Evolutionary conservation across 1,140 invertebrate genomes (phyloP), one percentile per base, ranked within the genome.

Genomic region (Aphaenogaster ashmeadi): DNA sequence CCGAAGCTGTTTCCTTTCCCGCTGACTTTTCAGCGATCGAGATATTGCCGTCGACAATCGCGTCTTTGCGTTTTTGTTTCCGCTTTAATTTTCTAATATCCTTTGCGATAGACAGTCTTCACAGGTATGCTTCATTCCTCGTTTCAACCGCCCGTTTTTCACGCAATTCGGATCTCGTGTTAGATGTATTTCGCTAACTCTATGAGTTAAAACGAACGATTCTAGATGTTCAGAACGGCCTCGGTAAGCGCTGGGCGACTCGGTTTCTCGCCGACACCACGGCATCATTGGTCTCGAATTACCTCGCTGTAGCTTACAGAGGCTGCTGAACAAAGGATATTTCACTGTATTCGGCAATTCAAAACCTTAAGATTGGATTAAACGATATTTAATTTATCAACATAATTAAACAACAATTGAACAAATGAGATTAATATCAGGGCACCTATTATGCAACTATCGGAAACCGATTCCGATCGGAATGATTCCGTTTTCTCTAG

Each of bases 211-310:
- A 89, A 89, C 66, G 52, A 72, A 88, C 71, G 81, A 54, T 79
- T 71, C 67, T 67, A 69, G 56, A 58, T n/a, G 60, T 50, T 50
- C 64, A 47, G 58, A 74, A 72, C 58, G 36, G 58, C 44, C 21
- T 54, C 77, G 77, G 74, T 78, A 50, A 81, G 47, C 56, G 69
- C 62, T 85, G 89, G 33, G 38, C 60, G 60, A 90, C 80, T 77
- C 54, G 52, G 38, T 78, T 64, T 87, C 36, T 54, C 58, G 7
- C 41, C 47, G 36, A 66, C 71, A 74, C 11, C 58, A 33, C 64
- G 66, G 66, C 38, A 44, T 74, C 74, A 72, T 87, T 87, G 72
- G 44, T 89, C 81, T 90, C 60, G 86, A 89, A 88, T 87, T 58
- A 90, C 72, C 84, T 89, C 84, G 84, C 60, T 89, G 54, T 54